These are phyloP conservation scores for Scaptomyza flava DNA, from an alignment of 2,888 invertebrate species.

Conservation along the genomic window DNA sequence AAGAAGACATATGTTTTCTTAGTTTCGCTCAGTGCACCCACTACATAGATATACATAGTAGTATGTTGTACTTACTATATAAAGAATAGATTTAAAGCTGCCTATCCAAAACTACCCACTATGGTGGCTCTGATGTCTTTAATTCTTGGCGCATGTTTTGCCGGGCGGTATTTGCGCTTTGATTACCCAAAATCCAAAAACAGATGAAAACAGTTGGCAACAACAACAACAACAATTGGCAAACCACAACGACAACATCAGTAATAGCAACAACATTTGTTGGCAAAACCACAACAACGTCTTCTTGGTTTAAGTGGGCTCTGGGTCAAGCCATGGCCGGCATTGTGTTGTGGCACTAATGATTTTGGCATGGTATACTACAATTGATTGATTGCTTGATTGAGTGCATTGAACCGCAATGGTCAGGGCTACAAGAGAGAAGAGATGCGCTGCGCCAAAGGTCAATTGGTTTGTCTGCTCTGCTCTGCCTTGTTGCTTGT, in stretches of 20 bases:
- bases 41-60: not conserved
- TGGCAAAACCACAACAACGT: slow-evolving; percentile 17
- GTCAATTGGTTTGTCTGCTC: slow-evolving; percentile 70
- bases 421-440: slow-evolving; percentile 31
- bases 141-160: slow-evolving; percentile 70
- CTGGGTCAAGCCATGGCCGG: slow-evolving; percentile 73
- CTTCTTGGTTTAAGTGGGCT: slow-evolving; percentile 72
- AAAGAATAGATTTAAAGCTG: slow-evolving; percentile 27
- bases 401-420: slow-evolving; percentile 73
- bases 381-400: slow-evolving; percentile 76
- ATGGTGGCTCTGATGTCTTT: slow-evolving; percentile 43
- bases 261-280: slow-evolving; percentile 3
- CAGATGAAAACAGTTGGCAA: slow-evolving; percentile 25
- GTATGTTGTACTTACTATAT: slow-evolving; percentile 34
- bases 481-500: slow-evolving; percentile 35
- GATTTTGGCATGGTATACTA: slow-evolving; percentile 64
- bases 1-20: no score
- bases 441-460: slow-evolving; percentile 35
- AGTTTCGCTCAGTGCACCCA: not conserved
- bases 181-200: slow-evolving; percentile 71
- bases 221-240: slow-evolving; percentile 12
- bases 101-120: slow-evolving; percentile 14
- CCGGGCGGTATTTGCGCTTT: slow-evolving; percentile 74
- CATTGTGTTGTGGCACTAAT: slow-evolving; percentile 72
- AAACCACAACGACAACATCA: slow-evolving; percentile 17